Base-by-base conservation (phyloP, 2,113 vertebrate genomes). In the Furnarius figulus region DNA sequence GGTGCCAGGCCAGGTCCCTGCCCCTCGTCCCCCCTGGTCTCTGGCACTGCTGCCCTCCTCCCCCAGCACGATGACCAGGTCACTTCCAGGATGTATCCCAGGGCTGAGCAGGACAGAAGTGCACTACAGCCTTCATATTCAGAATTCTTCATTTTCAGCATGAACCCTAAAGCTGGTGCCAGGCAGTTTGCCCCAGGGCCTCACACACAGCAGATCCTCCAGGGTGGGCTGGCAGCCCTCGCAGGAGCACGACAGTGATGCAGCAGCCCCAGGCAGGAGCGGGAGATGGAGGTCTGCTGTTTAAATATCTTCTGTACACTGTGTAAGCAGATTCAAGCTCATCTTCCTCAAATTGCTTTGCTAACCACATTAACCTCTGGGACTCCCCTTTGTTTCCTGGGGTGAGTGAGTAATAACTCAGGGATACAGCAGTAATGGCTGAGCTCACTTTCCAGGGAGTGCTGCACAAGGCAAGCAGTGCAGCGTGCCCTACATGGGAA, bases 361-460 rank as follows among this genome's bases (percentile, higher is more conserved):
- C 85, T 95, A 95, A 93, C 91, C 91, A 88, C 85, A 90, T 87
- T 95, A 94, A 95, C 96, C 94, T 94, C 72, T 6, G 63, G 89
- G 93, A 90, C 71, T 92, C 77, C 87, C 83, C 91, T 93, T 91
- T 94, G 94, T 95, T 92, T 96, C 94, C 80, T 52, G 84, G 66
- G 81, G 86, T 91, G 93, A 83, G 77, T 58, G 85, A 88, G 89
- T 73, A 93, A 95, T 93, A 93, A 75, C 87, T 93, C 93, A 71
- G 78, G 65, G 86, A 86, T 31, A 49, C 67, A 94, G 77, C 83
- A 35, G 71, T 33, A 91, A 91, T 42, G 78, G 86, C 87, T 81
- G 83, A 84, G 90, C 92, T 95, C 81, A 12, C 81, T 76, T 91
- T 61, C 39, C 65, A 75, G 66, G 5, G 61, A 56, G 81, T 23